A percentile compares a stretch with the other conserved stretches of the same genome.
Evolutionary conservation across 2,888 invertebrate genomes (phyloP).

Genomic region (Neoaliturus tenellus): DNA sequence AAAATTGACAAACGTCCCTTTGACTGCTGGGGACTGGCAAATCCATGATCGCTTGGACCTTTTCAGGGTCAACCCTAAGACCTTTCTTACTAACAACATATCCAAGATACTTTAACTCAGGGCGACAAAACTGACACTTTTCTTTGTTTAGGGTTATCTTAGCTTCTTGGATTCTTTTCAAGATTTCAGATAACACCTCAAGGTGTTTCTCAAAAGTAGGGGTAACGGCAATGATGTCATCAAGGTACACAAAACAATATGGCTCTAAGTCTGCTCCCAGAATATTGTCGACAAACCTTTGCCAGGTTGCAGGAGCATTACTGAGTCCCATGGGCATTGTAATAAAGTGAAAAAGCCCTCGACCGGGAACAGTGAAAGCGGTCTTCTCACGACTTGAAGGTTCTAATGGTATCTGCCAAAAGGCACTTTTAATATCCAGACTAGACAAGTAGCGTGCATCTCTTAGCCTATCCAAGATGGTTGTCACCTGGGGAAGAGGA

Average conservation of each 20-base stretch:
- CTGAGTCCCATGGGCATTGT: neutral
- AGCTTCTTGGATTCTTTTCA: neutral
- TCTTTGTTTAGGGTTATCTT: slow-evolving; percentile 12
- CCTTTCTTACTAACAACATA: slow-evolving; percentile 65
- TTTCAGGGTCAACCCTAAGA: slow-evolving; percentile 55
- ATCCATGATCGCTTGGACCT: slow-evolving; percentile 15
- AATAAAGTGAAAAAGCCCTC: neutral
- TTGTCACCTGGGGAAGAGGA: slow-evolving; percentile 59
- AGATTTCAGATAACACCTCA: slow-evolving; percentile 1
- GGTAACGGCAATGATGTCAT: slow-evolving; percentile 45
- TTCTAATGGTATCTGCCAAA: slow-evolving; percentile 61
- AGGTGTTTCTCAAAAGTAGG: slow-evolving; percentile 33
- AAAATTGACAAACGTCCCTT: slow-evolving; percentile 11
- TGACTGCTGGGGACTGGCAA: neutral
- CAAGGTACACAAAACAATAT: neutral
- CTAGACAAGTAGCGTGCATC: slow-evolving; percentile 53
- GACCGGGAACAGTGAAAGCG: slow-evolving; percentile 61
- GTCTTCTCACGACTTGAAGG: slow-evolving; percentile 59
- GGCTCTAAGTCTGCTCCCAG: slow-evolving; percentile 4
- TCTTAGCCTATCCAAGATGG: slow-evolving; percentile 60
- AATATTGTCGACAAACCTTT: neutral
- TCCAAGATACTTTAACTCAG: slow-evolving; percentile 64
- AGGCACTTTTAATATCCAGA: slow-evolving; percentile 61
- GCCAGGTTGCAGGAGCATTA: neutral
- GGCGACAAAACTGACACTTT: slow-evolving; percentile 64